A percentile compares a stretch with the other conserved stretches of the same genome.
Evolutionary conservation across 2,113 vertebrate genomes (phyloP).

Genomic region (Capreolus pygargus): DNA sequence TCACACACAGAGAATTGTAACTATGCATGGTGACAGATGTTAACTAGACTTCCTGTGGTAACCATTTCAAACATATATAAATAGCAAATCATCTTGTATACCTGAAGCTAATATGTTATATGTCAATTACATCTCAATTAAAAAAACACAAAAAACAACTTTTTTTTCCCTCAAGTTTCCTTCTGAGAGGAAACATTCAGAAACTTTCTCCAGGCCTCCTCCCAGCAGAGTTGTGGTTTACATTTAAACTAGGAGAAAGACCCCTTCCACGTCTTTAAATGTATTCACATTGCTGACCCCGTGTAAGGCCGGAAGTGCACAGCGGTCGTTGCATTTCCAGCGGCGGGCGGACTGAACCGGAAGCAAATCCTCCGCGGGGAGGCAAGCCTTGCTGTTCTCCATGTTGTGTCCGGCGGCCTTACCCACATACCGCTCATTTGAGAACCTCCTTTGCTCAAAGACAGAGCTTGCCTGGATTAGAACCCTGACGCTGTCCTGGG

Average conservation of each 20-base stretch:
- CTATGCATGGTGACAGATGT: neutral
- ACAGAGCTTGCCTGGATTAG: conserved; percentile 49
- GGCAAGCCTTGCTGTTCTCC: neutral
- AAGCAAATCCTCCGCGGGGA: neutral
- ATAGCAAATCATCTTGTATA: neutral
- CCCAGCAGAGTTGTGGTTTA: neutral
- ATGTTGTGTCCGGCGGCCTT: neutral
- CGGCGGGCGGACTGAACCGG: fast-evolving
- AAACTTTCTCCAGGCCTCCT: neutral
- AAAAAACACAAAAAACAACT: neutral
- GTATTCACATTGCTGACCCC: neutral
- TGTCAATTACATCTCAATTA: neutral
- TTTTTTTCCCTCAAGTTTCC: neutral
- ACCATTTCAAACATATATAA: neutral
- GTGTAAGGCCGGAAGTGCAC: fast-evolving
- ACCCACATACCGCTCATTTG: neutral
- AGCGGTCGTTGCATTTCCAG: neutral
- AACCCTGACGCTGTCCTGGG: conserved; percentile 46
- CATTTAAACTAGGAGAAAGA: neutral
- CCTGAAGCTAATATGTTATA: neutral
- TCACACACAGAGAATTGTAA: neutral
- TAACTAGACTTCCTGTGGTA: neutral
- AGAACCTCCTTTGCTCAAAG: conserved; percentile 35
- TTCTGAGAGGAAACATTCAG: neutral
- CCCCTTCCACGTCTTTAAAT: neutral